These are phyloP conservation scores for Gymnarchus niloticus DNA, from an alignment of 2,113 vertebrate species.

Conservation along the genomic window DNA sequence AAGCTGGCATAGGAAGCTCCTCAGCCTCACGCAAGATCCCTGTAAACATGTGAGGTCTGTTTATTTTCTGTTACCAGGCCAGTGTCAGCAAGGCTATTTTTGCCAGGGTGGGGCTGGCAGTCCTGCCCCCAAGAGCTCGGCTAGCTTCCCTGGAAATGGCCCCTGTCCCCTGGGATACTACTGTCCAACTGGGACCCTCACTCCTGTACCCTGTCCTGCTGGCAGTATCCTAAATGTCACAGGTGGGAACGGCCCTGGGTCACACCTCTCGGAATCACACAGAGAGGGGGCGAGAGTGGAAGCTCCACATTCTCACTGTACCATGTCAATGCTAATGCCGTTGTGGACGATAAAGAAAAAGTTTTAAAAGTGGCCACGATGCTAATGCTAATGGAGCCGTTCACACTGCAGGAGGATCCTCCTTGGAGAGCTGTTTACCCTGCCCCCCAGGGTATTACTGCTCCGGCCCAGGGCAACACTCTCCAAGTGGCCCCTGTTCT, in stretches of 20 bases:
- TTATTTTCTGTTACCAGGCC: conserved; percentile 52
- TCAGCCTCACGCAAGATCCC: not conserved
- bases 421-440: conserved; percentile 66
- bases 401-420: conserved; percentile 63
- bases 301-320: not conserved
- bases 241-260: conserved; percentile 52
- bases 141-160: conserved; percentile 58
- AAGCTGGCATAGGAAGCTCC: not conserved
- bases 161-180: conserved; percentile 76
- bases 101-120: conserved; percentile 71
- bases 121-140: conserved; percentile 55
- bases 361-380: not conserved
- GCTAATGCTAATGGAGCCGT: not conserved
- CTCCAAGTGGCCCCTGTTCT: conserved; percentile 64
- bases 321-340: not conserved
- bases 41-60: not conserved
- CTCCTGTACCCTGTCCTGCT: conserved; percentile 70
- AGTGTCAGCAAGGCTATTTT: conserved; percentile 74
- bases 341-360: not conserved
- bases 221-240: conserved; percentile 71
- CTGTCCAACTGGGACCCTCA: conserved; percentile 68
- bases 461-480: conserved; percentile 58
- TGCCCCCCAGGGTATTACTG: conserved; percentile 79
- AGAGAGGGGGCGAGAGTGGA: too few relatives aligned
- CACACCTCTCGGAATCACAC: not conserved